phyloP scores from a whole-genome alignment of 2,888 invertebrate species.

The Clunio marinus region DNA sequence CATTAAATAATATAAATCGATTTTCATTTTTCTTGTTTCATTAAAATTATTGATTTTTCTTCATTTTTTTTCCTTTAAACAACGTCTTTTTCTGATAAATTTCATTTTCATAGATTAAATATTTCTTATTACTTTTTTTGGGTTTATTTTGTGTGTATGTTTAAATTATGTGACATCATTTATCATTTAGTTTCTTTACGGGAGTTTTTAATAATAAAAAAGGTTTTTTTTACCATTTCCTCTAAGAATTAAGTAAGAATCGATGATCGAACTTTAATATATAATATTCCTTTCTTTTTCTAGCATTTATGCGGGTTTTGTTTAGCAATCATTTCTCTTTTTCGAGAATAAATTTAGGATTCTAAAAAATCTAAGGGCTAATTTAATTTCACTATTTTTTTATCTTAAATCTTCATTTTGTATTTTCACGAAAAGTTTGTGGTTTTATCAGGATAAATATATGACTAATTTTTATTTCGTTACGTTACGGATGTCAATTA shows the following conservation, averaged over 20 bases:
- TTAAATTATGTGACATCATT: conserved; percentile 6
- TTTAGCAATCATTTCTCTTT: not conserved
- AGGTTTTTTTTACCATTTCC: not conserved
- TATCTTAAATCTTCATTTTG: too few relatives aligned
- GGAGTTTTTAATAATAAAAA: conserved; percentile 2
- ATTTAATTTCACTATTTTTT: conserved; percentile 31
- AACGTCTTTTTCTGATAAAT: conserved; percentile 38
- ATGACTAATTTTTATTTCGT: too few relatives aligned
- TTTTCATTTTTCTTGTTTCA: conserved; percentile 33
- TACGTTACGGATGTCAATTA: too few relatives aligned
- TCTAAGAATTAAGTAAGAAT: conserved; percentile 9
- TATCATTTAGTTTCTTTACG: conserved; percentile 1
- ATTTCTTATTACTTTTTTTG: too few relatives aligned
- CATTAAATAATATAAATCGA: conserved; percentile 39
- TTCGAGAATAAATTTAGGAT: conserved; percentile 29
- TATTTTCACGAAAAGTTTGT: too few relatives aligned
- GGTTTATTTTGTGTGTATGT: conserved; percentile 14
- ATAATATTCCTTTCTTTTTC: conserved; percentile 11
- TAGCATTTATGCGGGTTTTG: not conserved
- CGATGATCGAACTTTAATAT: conserved; percentile 8
- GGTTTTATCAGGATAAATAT: too few relatives aligned
- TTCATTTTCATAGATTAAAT: conserved; percentile 16
- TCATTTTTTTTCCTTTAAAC: conserved; percentile 16
- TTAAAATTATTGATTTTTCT: conserved; percentile 38
- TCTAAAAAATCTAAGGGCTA: conserved; percentile 35